Evolutionary conservation across 2,797 vertebrate genomes (phyloP), one percentile per base, ranked within the genome.

Genomic region (Falco peregrinus): DNA sequence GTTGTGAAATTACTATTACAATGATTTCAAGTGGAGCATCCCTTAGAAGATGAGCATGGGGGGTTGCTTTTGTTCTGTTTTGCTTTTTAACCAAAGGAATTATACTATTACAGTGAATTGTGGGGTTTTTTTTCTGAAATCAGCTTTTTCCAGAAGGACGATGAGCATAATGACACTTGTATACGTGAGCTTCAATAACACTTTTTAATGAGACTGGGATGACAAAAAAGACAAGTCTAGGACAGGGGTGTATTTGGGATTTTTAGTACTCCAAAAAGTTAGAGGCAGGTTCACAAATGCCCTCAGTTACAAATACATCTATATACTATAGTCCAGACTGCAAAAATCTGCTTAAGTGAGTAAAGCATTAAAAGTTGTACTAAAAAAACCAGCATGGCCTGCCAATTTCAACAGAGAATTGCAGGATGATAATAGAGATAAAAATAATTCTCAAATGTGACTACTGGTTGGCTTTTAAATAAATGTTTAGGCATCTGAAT

Each of bases 21-120:
- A 96, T 88, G 93, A 87, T 97, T 97, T 97, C 74, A 78, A 80
- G 76, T 78, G 88, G 54, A 95, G 63, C 65, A 22, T 84, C 87
- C 93, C 71, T 54, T 8, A 5, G 80, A 90, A 95, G 63, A 92
- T 74, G 63, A 68, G 4, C 3, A 7, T 21, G 1, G 3, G 3
- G 50, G 3, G 8, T 6, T 6, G 5, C 21, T 86, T 91, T 90
- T 81, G 7, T 56, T 61, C 33, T 37, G 3, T n/a, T 50, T 95
- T 89, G 35, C 22, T 76, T 96, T 95, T 71, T 75, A 87, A 56
- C 41, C 35, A 63, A 87, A 95, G 83, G 89, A 97, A 90, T 83
- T 73, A 75, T 69, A 79, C 53, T 90, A 61, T 74, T 64, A 54
- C 15, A 63, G 47, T 4, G 16, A 71, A 10, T 65, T 53, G 35